Conservation (phyloP, 2,888 invertebrate genomes). For the Marronus borbonicus region DNA sequence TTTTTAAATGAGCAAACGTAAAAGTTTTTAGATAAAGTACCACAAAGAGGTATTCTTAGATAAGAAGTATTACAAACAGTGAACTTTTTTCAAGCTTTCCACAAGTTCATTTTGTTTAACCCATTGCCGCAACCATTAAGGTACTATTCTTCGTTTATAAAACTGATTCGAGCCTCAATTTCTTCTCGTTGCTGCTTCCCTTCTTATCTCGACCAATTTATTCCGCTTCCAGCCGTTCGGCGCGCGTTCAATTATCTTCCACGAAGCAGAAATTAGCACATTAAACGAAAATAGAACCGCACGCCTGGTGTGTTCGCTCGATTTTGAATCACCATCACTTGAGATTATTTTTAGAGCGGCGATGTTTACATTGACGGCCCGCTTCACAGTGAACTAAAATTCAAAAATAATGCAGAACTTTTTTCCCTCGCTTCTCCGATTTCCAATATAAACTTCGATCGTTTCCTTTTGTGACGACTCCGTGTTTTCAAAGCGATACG, state of each 20-base stretch:
- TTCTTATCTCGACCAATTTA: constrained; percentile 32
- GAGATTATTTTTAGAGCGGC: constrained; percentile 37
- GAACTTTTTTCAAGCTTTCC: neutral
- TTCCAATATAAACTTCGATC: neutral
- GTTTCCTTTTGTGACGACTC: constrained; percentile 21
- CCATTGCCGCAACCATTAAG: neutral
- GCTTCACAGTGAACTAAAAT: constrained; percentile 43
- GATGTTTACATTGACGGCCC: constrained; percentile 44
- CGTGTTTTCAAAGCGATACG: constrained; percentile 21
- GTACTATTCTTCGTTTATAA: neutral
- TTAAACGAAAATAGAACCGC: constrained; percentile 47
- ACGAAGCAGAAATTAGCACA: constrained; percentile 47
- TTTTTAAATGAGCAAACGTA: neutral
- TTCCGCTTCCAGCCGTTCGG: constrained; percentile 23
- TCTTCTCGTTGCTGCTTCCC: neutral
- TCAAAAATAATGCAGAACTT: constrained; percentile 37
- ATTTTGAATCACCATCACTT: constrained; percentile 46
- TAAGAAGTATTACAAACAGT: neutral
- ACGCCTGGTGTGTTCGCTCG: constrained; percentile 30
- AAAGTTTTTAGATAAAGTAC: neutral
- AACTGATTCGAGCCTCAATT: constrained; percentile 8
- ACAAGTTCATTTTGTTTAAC: constrained; percentile 3
- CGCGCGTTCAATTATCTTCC: constrained; percentile 44
- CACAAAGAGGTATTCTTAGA: neutral
- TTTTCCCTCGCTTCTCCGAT: constrained; percentile 12